phyloP scores from a whole-genome alignment of 2,797 vertebrate genomes.

The Vireo griseus region DNA sequence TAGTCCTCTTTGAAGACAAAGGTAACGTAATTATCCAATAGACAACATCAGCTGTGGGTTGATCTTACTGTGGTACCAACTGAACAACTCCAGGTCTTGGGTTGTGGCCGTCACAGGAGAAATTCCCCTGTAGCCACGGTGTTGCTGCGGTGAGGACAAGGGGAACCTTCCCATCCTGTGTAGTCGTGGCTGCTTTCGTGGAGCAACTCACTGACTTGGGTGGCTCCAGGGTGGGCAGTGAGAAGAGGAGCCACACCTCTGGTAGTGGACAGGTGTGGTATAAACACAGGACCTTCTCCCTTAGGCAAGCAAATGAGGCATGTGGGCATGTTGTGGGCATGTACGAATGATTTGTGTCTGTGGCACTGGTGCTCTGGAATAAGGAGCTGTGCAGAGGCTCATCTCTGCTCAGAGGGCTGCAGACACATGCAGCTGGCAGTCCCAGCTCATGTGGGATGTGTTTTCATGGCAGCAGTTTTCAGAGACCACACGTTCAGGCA shows the following conservation, averaged over 20 bases:
- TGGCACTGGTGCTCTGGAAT: fast-evolving
- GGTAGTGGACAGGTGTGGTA: not conserved
- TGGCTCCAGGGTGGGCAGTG: not conserved
- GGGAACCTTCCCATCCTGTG: not conserved
- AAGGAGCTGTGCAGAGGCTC: not conserved
- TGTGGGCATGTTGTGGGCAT: not conserved
- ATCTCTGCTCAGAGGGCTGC: not conserved
- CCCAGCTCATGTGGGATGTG: fast-evolving
- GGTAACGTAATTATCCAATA: not conserved
- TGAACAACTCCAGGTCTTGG: not conserved
- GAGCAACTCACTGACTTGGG: not conserved
- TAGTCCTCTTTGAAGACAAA: not conserved
- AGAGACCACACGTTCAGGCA: not conserved
- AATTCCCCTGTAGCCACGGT: not conserved
- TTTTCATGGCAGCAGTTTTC: not conserved
- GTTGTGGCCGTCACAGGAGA: not conserved
- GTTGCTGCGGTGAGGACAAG: not conserved
- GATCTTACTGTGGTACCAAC: not conserved
- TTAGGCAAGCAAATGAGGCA: fast-evolving
- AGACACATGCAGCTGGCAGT: not conserved
- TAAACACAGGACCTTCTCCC: not conserved
- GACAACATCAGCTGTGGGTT: not conserved
- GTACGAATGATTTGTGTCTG: not conserved
- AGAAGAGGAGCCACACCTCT: fast-evolving
- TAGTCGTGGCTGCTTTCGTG: not conserved